phyloP scores from a whole-genome alignment of 1,140 invertebrate genomes.

The Rhopalosiphum padi region DNA sequence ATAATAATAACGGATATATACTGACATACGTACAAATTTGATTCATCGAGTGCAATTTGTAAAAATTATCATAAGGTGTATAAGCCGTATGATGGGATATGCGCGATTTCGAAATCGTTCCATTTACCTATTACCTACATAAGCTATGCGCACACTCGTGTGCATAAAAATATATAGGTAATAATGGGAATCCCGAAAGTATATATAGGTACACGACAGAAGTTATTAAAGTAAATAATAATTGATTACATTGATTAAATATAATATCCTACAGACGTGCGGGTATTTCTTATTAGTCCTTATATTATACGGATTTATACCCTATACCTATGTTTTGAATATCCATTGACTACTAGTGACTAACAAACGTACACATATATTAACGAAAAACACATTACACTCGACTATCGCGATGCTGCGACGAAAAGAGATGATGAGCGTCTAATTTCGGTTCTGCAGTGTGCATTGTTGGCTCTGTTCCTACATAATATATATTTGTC shows the following conservation, averaged over 20 bases:
- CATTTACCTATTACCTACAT: too few relatives aligned
- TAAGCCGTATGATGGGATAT: background rate
- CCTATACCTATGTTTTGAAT: background rate
- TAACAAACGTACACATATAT: background rate
- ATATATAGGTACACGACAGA: too few relatives aligned
- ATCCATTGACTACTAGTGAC: background rate
- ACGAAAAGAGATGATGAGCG: background rate
- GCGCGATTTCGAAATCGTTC: too few relatives aligned
- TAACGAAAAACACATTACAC: background rate
- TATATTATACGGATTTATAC: background rate
- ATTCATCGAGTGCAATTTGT: background rate
- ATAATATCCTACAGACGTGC: too few relatives aligned
- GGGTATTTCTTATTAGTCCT: background rate
- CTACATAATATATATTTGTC: background rate
- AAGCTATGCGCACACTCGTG: too few relatives aligned
- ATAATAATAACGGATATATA: background rate
- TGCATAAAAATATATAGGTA: too few relatives aligned
- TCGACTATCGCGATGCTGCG: background rate
- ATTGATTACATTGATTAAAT: too few relatives aligned
- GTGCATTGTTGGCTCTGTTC: conserved; percentile 9
- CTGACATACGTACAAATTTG: background rate
- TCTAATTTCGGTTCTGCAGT: conserved; percentile 24
- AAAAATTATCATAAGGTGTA: too few relatives aligned
- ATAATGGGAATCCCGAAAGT: too few relatives aligned
- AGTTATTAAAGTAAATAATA: too few relatives aligned